Evolutionary conservation across 1,140 invertebrate species (phyloP).

Genomic region (Pemphigus obesinymphae): DNA sequence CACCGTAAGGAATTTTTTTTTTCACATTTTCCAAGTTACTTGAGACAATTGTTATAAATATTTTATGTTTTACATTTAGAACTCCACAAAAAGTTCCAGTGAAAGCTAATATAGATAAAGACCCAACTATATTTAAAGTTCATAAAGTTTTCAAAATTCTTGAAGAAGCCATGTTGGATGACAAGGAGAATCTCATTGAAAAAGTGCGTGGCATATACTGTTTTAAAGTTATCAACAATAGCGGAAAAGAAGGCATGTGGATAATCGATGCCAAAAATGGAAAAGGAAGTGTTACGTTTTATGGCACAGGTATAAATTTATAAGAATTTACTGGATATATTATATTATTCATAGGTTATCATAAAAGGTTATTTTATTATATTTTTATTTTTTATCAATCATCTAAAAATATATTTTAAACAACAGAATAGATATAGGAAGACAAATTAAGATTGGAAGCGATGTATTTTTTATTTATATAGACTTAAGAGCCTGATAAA

Average conservation of each 20-base stretch:
- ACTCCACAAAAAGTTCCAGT: not conserved
- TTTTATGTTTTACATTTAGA: not conserved
- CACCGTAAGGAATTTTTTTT: slow-evolving; percentile 20
- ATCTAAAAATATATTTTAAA: no score
- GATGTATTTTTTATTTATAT: no score
- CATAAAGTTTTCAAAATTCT: slow-evolving; percentile 73
- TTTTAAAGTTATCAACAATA: slow-evolving; percentile 75
- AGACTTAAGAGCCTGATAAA: no score
- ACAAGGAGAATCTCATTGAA: slow-evolving; percentile 75
- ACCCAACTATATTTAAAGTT: slow-evolving; percentile 67
- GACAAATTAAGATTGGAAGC: no score
- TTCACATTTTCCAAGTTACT: no score
- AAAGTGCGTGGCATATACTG: slow-evolving; percentile 82
- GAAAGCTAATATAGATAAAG: slow-evolving; percentile 33
- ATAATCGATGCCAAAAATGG: slow-evolving; percentile 84
- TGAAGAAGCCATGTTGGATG: slow-evolving; percentile 72
- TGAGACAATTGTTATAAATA: not conserved
- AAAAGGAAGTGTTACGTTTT: slow-evolving; percentile 75
- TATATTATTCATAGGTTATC: no score
- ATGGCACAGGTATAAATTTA: slow-evolving; percentile 67
- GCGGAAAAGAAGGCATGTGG: slow-evolving; percentile 77
- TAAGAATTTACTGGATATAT: no score
- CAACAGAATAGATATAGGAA: no score
- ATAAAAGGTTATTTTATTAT: no score
- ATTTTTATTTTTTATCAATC: no score